Evolutionary conservation across 2,113 vertebrate genomes (phyloP), one percentile per base, ranked within the genome.

Genomic region (Camelus dromedarius): DNA sequence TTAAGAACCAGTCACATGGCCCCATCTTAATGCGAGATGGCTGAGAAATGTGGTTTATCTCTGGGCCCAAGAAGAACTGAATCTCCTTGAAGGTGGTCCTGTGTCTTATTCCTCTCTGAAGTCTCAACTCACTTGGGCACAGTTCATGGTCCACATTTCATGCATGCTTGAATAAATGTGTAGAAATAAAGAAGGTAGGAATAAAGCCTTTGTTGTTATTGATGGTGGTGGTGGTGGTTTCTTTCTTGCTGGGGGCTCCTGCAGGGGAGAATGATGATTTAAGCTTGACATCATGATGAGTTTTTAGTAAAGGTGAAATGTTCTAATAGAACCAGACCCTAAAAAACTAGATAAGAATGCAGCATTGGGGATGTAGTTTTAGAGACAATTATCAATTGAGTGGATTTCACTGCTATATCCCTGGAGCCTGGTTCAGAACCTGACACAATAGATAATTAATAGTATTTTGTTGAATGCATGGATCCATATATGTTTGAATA

Each of bases 301-400:
- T 90, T 94, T 95, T 91, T 16, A 46, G 35, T 69, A 20, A 66
- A 80, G 26, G 35, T 73, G 90, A 96, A 70, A 79, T 77, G 70
- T 75, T 79, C n/a, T 24, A 28, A 28, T 35, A 73, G 67, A 85
- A 6, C 24, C 54, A 8, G 62, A 5, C 9, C 24, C n/a, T 69
- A 75, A 79, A 50, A 11, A 11, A 58, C 52, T 48, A 66, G 46
- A 30, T 84, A 32, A 75, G 32, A 84, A 18, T 62, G 8, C 26
- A 94, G 16, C 30, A 18, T 48, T 84, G 46, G 22, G 28, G 50
- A 56, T 73, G 8, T 56, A 12, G 10, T 69, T 88, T 75, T 28
- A 16, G 28, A 28, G 6, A 8, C 18, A 69, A 16, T 76, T 42
- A 76, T 69, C n/a, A 58, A 6, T 32, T 48, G 18, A 89, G 72